Base-by-base conservation (phyloP, 2,113 vertebrate genomes). In the Thermophis baileyi region DNA sequence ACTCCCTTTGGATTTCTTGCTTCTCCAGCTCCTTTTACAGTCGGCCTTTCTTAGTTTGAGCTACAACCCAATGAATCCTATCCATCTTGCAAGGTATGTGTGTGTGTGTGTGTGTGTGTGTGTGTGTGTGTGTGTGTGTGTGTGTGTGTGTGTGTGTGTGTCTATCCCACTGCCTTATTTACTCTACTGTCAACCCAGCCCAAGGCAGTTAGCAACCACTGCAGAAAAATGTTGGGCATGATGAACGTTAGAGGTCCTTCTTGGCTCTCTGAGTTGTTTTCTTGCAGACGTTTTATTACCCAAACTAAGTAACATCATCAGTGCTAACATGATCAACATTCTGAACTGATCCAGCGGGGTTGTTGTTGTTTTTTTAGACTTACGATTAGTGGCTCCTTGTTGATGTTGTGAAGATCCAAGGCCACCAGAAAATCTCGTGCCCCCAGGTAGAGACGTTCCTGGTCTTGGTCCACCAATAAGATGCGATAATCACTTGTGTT, bases 301-400 rank as follows among this genome's bases (percentile, higher is more conserved):
- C 63, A 69, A n/a, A 69, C 30, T n/a, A 69, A 69, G 12, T 69
- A 69, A 69, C 12, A 16, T n/a, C 63, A n/a, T 35, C 63, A 16
- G 2, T n/a, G 63, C 12, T 69, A n/a, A n/a, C 63, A 30, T 0
- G 60, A 14, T 27, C 11, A 1, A 16, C 1, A 30, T 27, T 57
- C 53, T 88, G 24, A 24, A 24, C 44, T 46, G 12, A 25, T 24
- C 35, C 12, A 12, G 22, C n/a, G 0, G 12, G 7, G 1, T 25
- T 86, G 44, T 44, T 44, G 44, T 44, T 44, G 44, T 44, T n/a
- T 63, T 25, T 18, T 18, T 7, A 47, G 20, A 92, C 98, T 92
- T 97, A 98, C 98, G 92, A 98, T 98, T 57, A 98, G 98, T 0
- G 98, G 98, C 96, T 98, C 98, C 93, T 98, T 98, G 97, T 98